A percentile compares a stretch with the other conserved stretches of the same genome.
phyloP scores from a whole-genome alignment of 2,113 vertebrate species.

The Puffinus mauretanicus region DNA sequence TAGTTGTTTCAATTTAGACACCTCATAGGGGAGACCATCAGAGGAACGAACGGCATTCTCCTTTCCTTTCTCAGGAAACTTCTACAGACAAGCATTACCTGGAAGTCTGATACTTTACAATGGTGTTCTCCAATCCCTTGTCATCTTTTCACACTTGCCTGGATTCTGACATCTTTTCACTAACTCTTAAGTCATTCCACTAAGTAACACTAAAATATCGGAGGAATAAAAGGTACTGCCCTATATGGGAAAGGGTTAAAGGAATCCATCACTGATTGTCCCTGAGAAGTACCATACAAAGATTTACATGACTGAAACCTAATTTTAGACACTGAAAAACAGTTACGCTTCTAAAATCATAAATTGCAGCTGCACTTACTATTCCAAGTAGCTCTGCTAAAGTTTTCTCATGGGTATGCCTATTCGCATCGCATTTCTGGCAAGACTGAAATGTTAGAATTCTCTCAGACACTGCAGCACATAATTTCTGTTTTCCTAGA shows the following conservation, averaged over 20 bases:
- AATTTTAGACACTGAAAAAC: conserved; percentile 18
- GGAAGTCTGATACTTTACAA: not conserved
- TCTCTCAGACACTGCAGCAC: not conserved
- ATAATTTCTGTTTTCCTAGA: not conserved
- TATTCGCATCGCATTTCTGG: not conserved
- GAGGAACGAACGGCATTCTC: not conserved
- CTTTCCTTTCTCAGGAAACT: not conserved
- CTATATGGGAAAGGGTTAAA: not conserved
- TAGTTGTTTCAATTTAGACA: not conserved
- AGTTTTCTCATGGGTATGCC: conserved; percentile 11
- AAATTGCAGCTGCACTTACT: conserved; percentile 28
- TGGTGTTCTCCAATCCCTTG: not conserved
- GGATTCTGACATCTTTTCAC: not conserved
- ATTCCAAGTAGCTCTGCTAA: conserved; percentile 5
- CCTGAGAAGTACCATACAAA: not conserved
- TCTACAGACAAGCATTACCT: fast-evolving
- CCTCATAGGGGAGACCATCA: not conserved
- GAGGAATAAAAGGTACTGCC: not conserved
- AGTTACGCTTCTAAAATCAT: not conserved
- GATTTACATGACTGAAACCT: not conserved
- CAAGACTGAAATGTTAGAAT: not conserved
- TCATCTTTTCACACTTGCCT: not conserved
- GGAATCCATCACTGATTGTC: not conserved
- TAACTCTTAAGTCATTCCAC: not conserved
- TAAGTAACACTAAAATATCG: not conserved